Conservation (phyloP, 2,888 invertebrate genomes). For the Athalia rosae region DNA sequence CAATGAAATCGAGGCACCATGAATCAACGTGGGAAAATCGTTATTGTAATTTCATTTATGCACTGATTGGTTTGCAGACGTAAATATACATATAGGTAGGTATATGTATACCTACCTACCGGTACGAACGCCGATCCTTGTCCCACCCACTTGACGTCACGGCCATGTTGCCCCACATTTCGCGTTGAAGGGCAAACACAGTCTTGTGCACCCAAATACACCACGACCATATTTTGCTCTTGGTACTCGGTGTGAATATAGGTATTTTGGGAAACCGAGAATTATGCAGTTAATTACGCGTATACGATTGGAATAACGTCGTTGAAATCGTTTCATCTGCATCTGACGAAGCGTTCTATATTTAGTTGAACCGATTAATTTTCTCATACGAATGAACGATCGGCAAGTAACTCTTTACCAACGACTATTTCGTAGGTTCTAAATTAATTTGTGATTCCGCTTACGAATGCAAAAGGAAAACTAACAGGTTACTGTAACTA, state of each 20-base stretch:
- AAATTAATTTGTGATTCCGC: not conserved
- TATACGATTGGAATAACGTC: not conserved
- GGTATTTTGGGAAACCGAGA: not conserved
- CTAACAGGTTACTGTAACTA: not conserved
- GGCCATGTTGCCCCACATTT: not conserved
- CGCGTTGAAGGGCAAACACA: not conserved
- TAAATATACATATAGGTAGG: not conserved
- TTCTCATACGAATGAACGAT: not conserved
- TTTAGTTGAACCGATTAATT: not conserved
- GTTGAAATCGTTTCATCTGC: not conserved
- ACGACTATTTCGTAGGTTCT: not conserved
- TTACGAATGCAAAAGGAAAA: not conserved
- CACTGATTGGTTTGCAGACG: slow-evolving; percentile 4
- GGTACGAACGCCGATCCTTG: not conserved
- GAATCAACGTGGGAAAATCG: not conserved
- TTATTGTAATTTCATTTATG: slow-evolving; percentile 16
- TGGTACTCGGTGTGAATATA: not conserved
- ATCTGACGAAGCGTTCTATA: no score
- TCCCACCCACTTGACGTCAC: not conserved
- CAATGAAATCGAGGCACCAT: not conserved
- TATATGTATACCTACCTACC: not conserved
- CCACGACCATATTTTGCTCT: not conserved
- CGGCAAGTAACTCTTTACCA: no score
- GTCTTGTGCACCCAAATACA: not conserved
- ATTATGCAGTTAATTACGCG: not conserved